Conservation (phyloP, 2,113 vertebrate genomes). For the Abramis brama region DNA sequence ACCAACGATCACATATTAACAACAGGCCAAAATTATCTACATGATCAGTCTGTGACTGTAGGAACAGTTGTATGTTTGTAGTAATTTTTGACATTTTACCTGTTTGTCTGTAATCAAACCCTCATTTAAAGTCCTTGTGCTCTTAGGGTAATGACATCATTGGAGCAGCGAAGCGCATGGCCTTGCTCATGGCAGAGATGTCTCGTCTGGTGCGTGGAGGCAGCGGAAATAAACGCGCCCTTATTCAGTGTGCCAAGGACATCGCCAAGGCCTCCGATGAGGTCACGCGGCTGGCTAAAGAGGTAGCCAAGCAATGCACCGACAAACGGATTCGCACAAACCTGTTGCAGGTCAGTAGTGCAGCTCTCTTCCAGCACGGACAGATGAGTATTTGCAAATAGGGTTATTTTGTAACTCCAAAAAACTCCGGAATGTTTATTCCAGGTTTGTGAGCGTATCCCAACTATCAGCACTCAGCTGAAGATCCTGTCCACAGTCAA, state of each 20-base stretch:
- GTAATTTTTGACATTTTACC: not conserved
- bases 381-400: not conserved
- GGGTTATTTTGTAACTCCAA: not conserved
- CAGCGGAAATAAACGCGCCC: constrained; percentile 94
- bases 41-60: not conserved
- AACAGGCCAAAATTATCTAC: not conserved
- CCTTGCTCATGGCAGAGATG: constrained; percentile 98
- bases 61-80: not conserved
- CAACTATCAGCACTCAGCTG: constrained; percentile 97
- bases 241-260: constrained; percentile 98
- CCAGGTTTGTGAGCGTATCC: constrained; percentile 96
- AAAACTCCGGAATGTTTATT: not conserved
- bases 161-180: constrained; percentile 96
- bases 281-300: constrained; percentile 93
- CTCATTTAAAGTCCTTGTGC: not conserved
- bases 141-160: constrained; percentile 97
- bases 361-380: not conserved
- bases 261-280: constrained; percentile 98
- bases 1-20: not conserved
- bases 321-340: constrained; percentile 97
- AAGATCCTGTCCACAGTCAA: constrained; percentile 99
- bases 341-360: constrained; percentile 86
- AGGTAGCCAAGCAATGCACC: constrained; percentile 98
- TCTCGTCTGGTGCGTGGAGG: constrained; percentile 94
- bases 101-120: not conserved